A percentile compares a stretch with the other conserved stretches of the same genome.
phyloP scores from a whole-genome alignment of 2,113 vertebrate genomes.

The Sylvietta virens region DNA sequence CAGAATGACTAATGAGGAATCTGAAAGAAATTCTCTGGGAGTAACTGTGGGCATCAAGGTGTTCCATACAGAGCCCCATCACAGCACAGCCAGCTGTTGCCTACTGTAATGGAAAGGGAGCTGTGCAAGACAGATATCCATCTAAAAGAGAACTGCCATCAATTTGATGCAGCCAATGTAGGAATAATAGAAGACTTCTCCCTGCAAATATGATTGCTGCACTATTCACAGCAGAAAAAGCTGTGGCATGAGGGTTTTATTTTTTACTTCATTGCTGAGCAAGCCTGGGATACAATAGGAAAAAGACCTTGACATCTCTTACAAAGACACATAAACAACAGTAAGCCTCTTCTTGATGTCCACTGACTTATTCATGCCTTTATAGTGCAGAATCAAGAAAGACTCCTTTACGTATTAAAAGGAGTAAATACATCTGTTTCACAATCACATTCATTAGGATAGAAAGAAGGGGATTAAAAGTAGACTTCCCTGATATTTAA shows the following conservation, averaged over 20 bases:
- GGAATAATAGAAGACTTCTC: background rate
- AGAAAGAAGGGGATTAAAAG: background rate
- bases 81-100: background rate
- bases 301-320: background rate
- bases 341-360: background rate
- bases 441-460: background rate
- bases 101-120: constrained; percentile 29
- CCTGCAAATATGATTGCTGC: background rate
- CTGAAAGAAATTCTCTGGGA: background rate
- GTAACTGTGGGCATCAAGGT: background rate
- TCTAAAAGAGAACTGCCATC: background rate
- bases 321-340: background rate
- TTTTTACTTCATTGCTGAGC: background rate
- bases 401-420: background rate
- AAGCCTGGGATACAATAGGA: background rate
- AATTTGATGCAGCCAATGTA: background rate
- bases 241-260: background rate
- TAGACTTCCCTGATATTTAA: background rate
- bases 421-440: background rate
- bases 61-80: background rate
- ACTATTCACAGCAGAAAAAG: background rate
- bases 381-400: background rate
- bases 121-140: background rate
- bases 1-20: background rate
- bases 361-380: background rate